Conservation (phyloP, 2,888 invertebrate species). For the Drosophila lutescens region DNA sequence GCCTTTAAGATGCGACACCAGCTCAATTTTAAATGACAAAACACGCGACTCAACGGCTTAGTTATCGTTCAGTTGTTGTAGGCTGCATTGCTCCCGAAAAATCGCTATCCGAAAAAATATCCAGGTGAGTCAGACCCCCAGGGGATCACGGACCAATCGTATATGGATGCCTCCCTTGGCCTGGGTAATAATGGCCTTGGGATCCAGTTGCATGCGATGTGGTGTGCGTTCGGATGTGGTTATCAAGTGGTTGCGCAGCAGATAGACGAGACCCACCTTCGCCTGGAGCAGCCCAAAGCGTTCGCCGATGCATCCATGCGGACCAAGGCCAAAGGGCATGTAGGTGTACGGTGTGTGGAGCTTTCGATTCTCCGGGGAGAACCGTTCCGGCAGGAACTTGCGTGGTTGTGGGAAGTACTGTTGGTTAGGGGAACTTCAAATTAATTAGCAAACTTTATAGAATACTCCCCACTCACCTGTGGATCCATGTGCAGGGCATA, state of each 20-base stretch:
- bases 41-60: constrained; percentile 61
- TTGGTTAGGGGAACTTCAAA: constrained; percentile 12
- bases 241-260: constrained; percentile 82
- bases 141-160: constrained; percentile 78
- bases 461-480: constrained; percentile 58
- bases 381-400: constrained; percentile 83
- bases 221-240: constrained; percentile 73
- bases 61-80: constrained; percentile 51
- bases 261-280: constrained; percentile 82
- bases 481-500: constrained; percentile 83
- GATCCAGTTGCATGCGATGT: constrained; percentile 76
- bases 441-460: too few relatives aligned
- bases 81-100: constrained; percentile 26
- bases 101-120: constrained; percentile 1
- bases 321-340: constrained; percentile 84
- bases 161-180: constrained; percentile 82
- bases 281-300: constrained; percentile 82
- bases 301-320: constrained; percentile 84
- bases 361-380: constrained; percentile 81
- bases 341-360: constrained; percentile 81
- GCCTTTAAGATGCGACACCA: constrained; percentile 45
- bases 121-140: constrained; percentile 51
- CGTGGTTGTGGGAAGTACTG: constrained; percentile 83
- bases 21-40: constrained; percentile 44
- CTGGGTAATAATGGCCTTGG: constrained; percentile 81